These are phyloP conservation scores for Eupithecia exiguata DNA, from an alignment of 2,888 invertebrate species.

Conservation along the genomic window DNA sequence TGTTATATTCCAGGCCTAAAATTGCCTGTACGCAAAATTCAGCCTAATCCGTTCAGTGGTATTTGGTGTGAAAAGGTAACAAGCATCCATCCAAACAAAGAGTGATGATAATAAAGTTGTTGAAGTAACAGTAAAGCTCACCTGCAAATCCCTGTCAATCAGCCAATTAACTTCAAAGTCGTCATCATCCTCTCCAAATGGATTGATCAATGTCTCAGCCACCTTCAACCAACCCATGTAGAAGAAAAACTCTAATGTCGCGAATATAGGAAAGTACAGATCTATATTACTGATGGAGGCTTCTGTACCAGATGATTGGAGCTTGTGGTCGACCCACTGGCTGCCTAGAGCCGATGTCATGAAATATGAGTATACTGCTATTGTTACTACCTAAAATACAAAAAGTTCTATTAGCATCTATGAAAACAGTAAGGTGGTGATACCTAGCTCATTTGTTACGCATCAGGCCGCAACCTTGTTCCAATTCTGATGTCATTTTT, in stretches of 20 bases:
- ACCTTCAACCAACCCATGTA: constrained; percentile 97
- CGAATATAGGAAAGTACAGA: constrained; percentile 95
- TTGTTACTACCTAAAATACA: constrained; percentile 89
- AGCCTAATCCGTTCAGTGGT: too few species aligned
- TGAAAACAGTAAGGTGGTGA: not conserved
- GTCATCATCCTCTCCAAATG: constrained; percentile 96
- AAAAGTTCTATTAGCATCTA: constrained; percentile 4
- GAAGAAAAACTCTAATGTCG: constrained; percentile 93
- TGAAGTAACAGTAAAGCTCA: constrained; percentile 56
- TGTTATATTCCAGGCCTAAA: too few species aligned
- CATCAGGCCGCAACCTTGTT: constrained; percentile 5
- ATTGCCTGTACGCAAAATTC: too few species aligned
- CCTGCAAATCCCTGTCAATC: constrained; percentile 94
- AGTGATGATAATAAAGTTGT: not conserved
- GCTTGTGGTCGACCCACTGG: constrained; percentile 90
- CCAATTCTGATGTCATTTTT: constrained; percentile 7
- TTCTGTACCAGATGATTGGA: constrained; percentile 55
- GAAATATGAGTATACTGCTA: constrained; percentile 96
- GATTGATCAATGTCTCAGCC: constrained; percentile 95
- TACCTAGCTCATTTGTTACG: not conserved
- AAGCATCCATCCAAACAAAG: too few species aligned
- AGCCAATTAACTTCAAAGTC: constrained; percentile 97
- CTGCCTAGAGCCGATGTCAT: constrained; percentile 94
- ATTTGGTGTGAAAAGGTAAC: too few species aligned
- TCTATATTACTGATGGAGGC: constrained; percentile 87